Conservation (phyloP, 2,797 vertebrate species). For the Phrynocephalus guinanensis region DNA sequence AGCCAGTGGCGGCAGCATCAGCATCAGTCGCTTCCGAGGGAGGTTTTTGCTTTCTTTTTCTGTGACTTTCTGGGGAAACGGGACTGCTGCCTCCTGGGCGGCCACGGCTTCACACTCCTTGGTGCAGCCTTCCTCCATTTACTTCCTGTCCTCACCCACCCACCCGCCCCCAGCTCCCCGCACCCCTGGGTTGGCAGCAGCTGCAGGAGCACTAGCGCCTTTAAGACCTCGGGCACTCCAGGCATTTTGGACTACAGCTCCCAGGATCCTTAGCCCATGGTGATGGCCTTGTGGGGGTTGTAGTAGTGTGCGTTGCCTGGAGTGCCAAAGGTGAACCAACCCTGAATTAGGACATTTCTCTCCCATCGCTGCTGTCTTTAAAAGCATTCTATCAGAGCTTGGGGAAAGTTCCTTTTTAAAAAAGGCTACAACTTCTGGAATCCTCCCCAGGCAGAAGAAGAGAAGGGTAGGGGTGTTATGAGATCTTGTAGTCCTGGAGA, state of each 20-base stretch:
- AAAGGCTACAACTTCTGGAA: too few relatives aligned
- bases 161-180: too few relatives aligned
- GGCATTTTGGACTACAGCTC: not conserved
- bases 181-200: not conserved
- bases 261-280: not conserved
- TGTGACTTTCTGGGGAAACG: not conserved
- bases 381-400: too few relatives aligned
- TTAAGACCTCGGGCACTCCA: not conserved
- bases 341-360: not conserved
- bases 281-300: not conserved
- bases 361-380: not conserved
- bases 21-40: too few relatives aligned
- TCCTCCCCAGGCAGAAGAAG: too few relatives aligned
- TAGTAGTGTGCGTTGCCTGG: not conserved
- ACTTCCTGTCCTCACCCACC: not conserved
- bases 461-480: too few relatives aligned
- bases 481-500: too few relatives aligned
- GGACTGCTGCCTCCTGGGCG: not conserved
- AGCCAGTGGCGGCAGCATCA: not conserved
- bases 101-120: not conserved
- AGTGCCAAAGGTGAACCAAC: not conserved
- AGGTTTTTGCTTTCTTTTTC: not conserved
- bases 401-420: too few relatives aligned
- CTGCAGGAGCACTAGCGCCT: not conserved
- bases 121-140: not conserved